Evolutionary conservation across 2,888 invertebrate genomes (phyloP).

Genomic region (Thymelicus lineola): DNA sequence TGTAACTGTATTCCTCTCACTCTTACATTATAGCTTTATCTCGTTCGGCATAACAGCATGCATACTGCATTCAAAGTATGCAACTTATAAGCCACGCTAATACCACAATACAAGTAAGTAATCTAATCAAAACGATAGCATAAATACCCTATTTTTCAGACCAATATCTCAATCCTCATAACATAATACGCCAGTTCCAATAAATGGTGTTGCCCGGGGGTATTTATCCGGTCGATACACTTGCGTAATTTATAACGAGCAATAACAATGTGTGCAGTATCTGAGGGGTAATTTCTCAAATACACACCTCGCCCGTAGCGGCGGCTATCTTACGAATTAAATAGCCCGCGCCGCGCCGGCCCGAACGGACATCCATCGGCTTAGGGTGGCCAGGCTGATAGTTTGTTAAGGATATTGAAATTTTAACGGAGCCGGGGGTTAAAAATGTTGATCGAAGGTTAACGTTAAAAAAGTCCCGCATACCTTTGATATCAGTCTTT

Average conservation of each 20-base stretch:
- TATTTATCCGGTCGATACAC: constrained; percentile 67
- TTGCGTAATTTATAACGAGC: constrained; percentile 73
- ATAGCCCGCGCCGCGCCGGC: constrained; percentile 51
- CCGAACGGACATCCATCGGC: constrained; percentile 31
- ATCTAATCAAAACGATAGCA: constrained; percentile 13
- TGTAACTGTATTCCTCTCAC: too few species aligned
- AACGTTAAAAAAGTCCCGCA: too few species aligned
- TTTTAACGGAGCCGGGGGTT: too few species aligned
- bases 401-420: background rate
- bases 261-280: constrained; percentile 76
- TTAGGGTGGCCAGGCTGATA: background rate
- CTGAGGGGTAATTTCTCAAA: constrained; percentile 77
- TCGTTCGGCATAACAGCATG: too few species aligned
- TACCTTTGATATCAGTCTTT: too few species aligned
- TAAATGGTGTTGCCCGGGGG: constrained; percentile 51
- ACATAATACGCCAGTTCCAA: constrained; percentile 33
- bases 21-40: too few species aligned
- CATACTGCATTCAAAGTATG: too few species aligned
- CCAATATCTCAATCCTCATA: constrained; percentile 29
- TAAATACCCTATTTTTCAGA: constrained; percentile 11
- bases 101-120: too few species aligned
- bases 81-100: too few species aligned
- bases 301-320: constrained; percentile 70
- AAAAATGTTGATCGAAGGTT: too few species aligned
- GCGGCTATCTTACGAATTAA: constrained; percentile 60